A percentile compares a stretch with the other conserved stretches of the same genome.
These are phyloP conservation scores for Drosophila pallidifrons DNA, from an alignment of 1,140 invertebrate genomes.

Conservation along the genomic window DNA sequence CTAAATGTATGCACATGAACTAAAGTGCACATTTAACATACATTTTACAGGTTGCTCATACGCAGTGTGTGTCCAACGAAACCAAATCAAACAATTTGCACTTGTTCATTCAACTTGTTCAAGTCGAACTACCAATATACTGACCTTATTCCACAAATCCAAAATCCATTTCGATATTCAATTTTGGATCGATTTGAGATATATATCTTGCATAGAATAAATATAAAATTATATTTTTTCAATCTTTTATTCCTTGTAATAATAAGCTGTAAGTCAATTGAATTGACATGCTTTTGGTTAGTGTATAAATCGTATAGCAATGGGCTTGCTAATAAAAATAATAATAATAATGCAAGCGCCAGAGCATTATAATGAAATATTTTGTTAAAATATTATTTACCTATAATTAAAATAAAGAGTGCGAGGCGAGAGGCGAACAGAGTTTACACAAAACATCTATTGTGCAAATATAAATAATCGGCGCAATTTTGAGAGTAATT, in stretches of 20 bases:
- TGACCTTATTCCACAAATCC: background rate
- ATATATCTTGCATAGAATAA: background rate
- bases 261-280: too few relatives aligned
- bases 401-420: constrained; percentile 47
- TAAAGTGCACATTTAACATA: constrained; percentile 51
- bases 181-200: background rate
- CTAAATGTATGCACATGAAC: constrained; percentile 41
- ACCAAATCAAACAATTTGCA: background rate
- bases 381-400: constrained; percentile 70
- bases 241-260: too few relatives aligned
- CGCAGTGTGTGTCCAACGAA: constrained; percentile 25
- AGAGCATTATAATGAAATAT: constrained; percentile 65
- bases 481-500: constrained; percentile 42
- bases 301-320: background rate
- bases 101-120: background rate
- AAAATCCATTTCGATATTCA: too few relatives aligned
- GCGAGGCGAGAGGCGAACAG: background rate
- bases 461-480: constrained; percentile 35
- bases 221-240: too few relatives aligned
- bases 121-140: background rate
- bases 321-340: constrained; percentile 18
- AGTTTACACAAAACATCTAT: constrained; percentile 32
- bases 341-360: constrained; percentile 50
- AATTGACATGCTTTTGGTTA: background rate
- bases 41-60: constrained; percentile 46